Evolutionary conservation across 2,113 vertebrate species (phyloP).

Genomic region (Dicrurus megarhynchus): DNA sequence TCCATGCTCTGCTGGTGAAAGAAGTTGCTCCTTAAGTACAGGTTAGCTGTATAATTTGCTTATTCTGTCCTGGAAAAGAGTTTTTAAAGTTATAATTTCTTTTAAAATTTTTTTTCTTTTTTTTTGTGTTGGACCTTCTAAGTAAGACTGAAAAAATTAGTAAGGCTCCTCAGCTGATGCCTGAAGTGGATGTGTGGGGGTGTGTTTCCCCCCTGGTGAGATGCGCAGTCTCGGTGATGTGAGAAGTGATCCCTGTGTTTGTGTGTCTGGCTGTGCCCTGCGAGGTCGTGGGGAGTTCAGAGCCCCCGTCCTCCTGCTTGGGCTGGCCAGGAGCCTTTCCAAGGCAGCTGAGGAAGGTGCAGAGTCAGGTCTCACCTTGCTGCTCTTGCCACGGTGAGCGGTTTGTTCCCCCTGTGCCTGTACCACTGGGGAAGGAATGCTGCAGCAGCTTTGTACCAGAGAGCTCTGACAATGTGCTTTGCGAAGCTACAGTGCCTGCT

Average conservation of each 20-base stretch:
- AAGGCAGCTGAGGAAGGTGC: background rate
- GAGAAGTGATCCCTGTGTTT: background rate
- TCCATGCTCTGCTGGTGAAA: background rate
- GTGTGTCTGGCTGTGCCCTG: background rate
- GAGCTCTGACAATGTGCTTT: background rate
- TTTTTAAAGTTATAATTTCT: background rate
- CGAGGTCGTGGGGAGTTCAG: background rate
- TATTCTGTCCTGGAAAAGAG: background rate
- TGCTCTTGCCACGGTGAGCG: background rate
- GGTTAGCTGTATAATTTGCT: background rate
- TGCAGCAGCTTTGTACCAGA: background rate
- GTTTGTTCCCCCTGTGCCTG: background rate
- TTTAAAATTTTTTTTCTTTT: no score
- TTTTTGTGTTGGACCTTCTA: background rate
- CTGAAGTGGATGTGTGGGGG: background rate
- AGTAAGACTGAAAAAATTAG: background rate
- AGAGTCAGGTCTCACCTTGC: background rate
- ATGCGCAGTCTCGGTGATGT: background rate
- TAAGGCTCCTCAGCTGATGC: background rate
- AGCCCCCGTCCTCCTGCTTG: fast-evolving
- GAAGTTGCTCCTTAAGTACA: background rate
- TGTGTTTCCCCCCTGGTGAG: background rate
- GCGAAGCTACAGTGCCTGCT: background rate
- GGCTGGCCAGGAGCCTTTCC: background rate
- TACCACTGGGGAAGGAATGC: background rate